phyloP scores from a whole-genome alignment of 2,888 invertebrate species.

The Caenorhabditis angaria region DNA sequence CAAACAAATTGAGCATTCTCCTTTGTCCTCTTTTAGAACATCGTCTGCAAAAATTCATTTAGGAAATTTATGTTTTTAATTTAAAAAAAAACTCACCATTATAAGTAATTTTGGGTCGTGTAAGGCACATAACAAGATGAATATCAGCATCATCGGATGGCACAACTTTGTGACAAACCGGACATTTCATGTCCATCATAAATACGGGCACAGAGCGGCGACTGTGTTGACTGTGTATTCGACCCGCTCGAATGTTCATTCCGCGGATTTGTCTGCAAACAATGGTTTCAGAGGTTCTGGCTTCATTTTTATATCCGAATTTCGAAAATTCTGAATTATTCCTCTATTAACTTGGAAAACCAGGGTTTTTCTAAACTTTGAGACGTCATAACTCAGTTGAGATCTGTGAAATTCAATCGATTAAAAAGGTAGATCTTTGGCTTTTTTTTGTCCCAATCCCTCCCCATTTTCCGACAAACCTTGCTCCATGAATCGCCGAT shows the following conservation, averaged over 20 bases:
- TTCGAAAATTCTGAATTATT: no score
- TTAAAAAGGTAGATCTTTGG: no score
- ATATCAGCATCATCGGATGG: constrained; percentile 98
- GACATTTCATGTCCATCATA: constrained; percentile 86
- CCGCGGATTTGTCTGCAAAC: constrained; percentile 22
- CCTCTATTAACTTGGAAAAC: no score
- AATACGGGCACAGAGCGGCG: constrained; percentile 52
- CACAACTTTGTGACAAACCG: constrained; percentile 97
- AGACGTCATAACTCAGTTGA: no score
- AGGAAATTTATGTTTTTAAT: no score
- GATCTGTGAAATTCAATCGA: no score
- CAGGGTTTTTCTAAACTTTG: no score
- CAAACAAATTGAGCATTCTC: constrained; percentile 97
- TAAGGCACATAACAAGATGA: constrained; percentile 98
- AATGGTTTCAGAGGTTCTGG: no score
- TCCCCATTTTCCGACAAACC: no score
- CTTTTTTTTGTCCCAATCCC: no score
- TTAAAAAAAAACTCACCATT: constrained; percentile 85
- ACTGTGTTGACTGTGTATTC: constrained; percentile 45
- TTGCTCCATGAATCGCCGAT: constrained; percentile 22
- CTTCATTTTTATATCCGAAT: no score
- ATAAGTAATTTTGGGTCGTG: constrained; percentile 96
- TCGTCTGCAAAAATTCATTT: constrained; percentile 91
- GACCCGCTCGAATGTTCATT: constrained; percentile 30
- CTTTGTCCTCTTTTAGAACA: constrained; percentile 91